These are phyloP conservation scores for Myocastor coypus DNA, from an alignment of 2,113 vertebrate species.

Conservation along the genomic window DNA sequence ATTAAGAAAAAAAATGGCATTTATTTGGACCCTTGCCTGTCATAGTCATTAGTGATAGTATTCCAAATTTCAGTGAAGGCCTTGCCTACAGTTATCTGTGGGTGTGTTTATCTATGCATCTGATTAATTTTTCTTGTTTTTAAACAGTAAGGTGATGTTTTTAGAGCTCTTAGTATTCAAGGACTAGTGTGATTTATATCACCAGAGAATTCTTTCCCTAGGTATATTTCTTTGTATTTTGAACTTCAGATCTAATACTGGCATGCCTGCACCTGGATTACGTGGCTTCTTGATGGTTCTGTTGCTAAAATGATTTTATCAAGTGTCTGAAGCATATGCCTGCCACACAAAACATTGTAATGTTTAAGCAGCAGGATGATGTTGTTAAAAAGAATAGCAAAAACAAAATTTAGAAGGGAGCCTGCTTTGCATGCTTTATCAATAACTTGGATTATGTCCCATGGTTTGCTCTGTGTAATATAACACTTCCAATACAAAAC, in stretches of 20 bases:
- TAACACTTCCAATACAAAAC: neutral
- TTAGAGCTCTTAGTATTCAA: conserved; percentile 26
- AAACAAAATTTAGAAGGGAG: neutral
- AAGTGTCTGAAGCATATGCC: neutral
- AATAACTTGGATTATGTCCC: neutral
- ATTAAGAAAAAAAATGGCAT: conserved; percentile 11
- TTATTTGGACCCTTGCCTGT: neutral
- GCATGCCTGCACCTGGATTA: neutral
- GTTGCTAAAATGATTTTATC: conserved; percentile 7
- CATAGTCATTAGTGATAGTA: neutral
- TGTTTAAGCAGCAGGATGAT: conserved; percentile 36
- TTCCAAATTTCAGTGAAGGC: conserved; percentile 14
- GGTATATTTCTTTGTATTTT: neutral
- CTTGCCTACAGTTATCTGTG: neutral
- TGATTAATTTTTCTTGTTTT: neutral
- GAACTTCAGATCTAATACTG: conserved; percentile 15
- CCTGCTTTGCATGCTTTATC: neutral
- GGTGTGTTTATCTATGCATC: neutral
- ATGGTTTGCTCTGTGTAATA: neutral
- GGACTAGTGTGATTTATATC: neutral
- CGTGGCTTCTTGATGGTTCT: conserved; percentile 22
- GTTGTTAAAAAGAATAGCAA: conserved; percentile 42
- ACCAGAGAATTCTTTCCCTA: conserved; percentile 9
- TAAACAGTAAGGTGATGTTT: neutral
- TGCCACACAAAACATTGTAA: neutral